Evolutionary conservation across 1,140 invertebrate species (phyloP).

Genomic region (Bombus polaris): DNA sequence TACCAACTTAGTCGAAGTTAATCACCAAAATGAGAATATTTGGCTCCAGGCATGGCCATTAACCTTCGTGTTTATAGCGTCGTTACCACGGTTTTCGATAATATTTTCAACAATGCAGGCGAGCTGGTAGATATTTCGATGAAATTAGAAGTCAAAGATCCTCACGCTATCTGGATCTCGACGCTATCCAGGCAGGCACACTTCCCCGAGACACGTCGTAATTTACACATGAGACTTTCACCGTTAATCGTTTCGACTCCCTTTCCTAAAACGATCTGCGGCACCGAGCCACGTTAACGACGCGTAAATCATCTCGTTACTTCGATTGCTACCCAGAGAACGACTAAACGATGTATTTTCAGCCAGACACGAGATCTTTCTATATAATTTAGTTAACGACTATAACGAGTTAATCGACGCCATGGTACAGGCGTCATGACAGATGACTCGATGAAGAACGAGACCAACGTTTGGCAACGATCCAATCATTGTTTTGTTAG

Average conservation of each 20-base stretch:
- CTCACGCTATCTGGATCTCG: neutral
- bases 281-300: slow-evolving; percentile 28
- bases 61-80: slow-evolving; percentile 34
- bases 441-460: neutral
- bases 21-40: slow-evolving; percentile 23
- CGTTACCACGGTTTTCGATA: neutral
- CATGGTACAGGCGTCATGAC: neutral
- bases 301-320: slow-evolving; percentile 58
- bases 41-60: neutral
- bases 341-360: slow-evolving; percentile 14
- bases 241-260: slow-evolving; percentile 50
- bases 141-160: slow-evolving; percentile 29
- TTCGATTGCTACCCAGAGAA: slow-evolving; percentile 20
- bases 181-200: neutral
- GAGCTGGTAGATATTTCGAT: slow-evolving; percentile 8
- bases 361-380: neutral
- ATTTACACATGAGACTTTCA: slow-evolving; percentile 57
- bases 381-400: slow-evolving; percentile 52
- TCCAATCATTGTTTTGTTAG: neutral
- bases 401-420: slow-evolving; percentile 53
- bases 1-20: slow-evolving; percentile 16
- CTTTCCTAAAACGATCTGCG: slow-evolving; percentile 31
- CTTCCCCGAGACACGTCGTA: slow-evolving; percentile 39
- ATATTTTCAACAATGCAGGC: neutral
- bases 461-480: too few species aligned